Evolutionary conservation across 2,113 vertebrate genomes (phyloP).

Genomic region (Hemiprocne comata): DNA sequence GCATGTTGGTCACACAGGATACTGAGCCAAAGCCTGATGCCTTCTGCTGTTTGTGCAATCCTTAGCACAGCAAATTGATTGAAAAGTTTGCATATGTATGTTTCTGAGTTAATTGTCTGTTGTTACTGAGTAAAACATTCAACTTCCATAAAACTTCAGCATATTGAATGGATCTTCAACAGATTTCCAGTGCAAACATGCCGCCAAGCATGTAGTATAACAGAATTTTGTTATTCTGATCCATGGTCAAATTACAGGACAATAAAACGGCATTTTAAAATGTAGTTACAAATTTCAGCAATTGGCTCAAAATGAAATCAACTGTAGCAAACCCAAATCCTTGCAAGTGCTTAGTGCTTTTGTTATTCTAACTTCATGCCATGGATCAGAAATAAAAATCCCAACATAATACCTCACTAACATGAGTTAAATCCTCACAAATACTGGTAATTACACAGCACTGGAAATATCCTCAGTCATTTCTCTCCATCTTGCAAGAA

Average conservation of each 20-base stretch:
- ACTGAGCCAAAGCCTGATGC: neutral
- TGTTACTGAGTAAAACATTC: neutral
- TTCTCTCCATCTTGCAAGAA: neutral
- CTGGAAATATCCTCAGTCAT: fast-evolving
- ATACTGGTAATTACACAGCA: neutral
- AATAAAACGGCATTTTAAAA: neutral
- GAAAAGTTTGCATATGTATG: neutral
- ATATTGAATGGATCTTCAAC: neutral
- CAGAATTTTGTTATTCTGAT: neutral
- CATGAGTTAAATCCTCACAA: neutral
- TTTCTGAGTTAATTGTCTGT: neutral
- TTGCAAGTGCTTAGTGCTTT: neutral
- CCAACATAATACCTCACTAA: neutral
- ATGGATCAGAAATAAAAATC: neutral
- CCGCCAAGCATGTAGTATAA: neutral
- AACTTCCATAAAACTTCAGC: neutral
- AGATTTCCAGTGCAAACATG: neutral
- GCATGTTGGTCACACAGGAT: neutral
- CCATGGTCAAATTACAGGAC: neutral
- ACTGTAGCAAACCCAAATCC: neutral
- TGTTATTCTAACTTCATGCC: neutral
- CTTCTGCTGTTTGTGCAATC: neutral
- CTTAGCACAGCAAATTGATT: neutral
- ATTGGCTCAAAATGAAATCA: neutral
- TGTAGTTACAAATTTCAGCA: neutral